phyloP scores from a whole-genome alignment of 2,888 invertebrate genomes.

The Theodoxus fluviatilis region DNA sequence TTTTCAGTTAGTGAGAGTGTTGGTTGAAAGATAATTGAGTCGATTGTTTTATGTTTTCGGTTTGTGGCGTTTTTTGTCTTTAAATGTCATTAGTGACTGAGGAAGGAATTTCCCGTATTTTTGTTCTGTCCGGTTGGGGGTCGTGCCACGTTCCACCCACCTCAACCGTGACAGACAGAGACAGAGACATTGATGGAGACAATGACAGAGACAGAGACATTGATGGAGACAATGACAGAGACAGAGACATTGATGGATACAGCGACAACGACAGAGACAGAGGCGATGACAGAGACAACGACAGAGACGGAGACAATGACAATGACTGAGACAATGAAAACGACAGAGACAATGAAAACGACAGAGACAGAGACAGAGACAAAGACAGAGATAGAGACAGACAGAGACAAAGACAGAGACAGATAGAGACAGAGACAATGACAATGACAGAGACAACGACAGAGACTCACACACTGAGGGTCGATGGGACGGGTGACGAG shows the following conservation, averaged over 20 bases:
- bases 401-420: background rate
- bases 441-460: background rate
- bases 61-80: no score
- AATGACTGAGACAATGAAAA: background rate
- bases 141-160: no score
- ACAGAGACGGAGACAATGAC: background rate
- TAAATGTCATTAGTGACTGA: no score
- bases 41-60: no score
- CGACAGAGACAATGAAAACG: background rate
- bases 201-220: background rate
- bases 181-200: background rate
- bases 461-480: slow-evolving; percentile 59
- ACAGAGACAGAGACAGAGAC: background rate
- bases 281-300: background rate
- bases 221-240: background rate
- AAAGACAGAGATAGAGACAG: background rate
- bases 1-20: no score
- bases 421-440: slow-evolving; percentile 6
- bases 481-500: slow-evolving; percentile 67
- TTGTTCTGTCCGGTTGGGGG: no score
- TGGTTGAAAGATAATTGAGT: no score
- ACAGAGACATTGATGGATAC: background rate
- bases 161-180: background rate
- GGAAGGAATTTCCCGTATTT: no score
- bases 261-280: background rate